Evolutionary conservation across 2,113 vertebrate genomes (phyloP), one percentile per base, ranked within the genome.

Genomic region (Amblyornis subalaris): DNA sequence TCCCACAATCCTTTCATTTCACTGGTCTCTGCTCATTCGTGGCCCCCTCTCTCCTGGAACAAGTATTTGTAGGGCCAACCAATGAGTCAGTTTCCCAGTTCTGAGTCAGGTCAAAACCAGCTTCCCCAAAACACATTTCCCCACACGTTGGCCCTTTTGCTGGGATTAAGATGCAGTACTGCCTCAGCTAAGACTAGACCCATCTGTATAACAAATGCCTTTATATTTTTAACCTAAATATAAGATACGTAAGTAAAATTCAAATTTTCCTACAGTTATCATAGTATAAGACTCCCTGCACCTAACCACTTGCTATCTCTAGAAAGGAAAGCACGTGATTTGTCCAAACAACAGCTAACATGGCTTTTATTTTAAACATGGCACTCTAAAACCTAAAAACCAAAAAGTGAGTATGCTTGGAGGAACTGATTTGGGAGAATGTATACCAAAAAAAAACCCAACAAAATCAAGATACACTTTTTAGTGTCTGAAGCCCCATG

Each of bases 41-140:
- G 31, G 60, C 31, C 9, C 0, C 0, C 3, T 24, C 10, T 48
- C 36, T 48, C 44, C 26, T 14, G 11, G 31, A 84, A 73, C 12
- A 58, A 55, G 40, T 29, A 90, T 20, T 26, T 70, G 54, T 36
- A 70, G 26, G 22, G 26, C 14, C 51, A 62, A 31, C 21, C 0
- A 4, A 31, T 54, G 31, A 78, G 50, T 60, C 66, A 92, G 58
- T 48, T 64, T 14, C 36, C 38, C 48, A 67, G 9, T 36, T 93
- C 45, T 48, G 54, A 88, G 48, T 72, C 66, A 70, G 18, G 25
- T 31, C 74, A 70, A 95, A 95, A 84, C 13, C 55, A 78, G 20
- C 35, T 74, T 88, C 51, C 36, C 33, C 44, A 33, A 72, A 75
- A 85, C 36, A 88, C 11, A 47, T 10, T 9, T 40, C 24, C 57